Evolutionary conservation across 2,888 invertebrate species (phyloP).

Genomic region (Tuta absoluta): DNA sequence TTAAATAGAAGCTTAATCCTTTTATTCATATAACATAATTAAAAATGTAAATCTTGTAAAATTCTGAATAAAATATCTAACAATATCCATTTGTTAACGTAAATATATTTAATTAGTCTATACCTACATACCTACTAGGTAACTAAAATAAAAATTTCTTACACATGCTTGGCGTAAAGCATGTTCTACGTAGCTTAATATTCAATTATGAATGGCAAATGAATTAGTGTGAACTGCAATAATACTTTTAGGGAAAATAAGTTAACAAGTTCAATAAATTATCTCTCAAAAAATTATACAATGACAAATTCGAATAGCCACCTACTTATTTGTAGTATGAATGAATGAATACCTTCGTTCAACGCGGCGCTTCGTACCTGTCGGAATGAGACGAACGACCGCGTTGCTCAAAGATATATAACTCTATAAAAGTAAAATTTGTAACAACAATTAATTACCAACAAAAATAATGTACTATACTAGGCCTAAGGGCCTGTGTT

Average conservation of each 20-base stretch:
- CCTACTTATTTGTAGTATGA: not conserved
- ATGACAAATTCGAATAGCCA: not conserved
- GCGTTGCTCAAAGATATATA: too few relatives aligned
- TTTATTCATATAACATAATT: constrained; percentile 77
- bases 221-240: constrained; percentile 20
- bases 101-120: constrained; percentile 39
- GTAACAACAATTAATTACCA: not conserved
- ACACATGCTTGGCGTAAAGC: not conserved
- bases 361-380: too few relatives aligned
- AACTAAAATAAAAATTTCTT: constrained; percentile 34
- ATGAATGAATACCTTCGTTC: constrained; percentile 5
- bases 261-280: constrained; percentile 18
- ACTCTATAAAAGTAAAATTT: too few relatives aligned
- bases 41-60: constrained; percentile 78
- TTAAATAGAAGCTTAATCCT: constrained; percentile 43
- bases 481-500: not conserved
- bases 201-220: constrained; percentile 66
- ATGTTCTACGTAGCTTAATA: constrained; percentile 12
- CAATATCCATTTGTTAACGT: constrained; percentile 68
- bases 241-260: constrained; percentile 19
- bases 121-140: constrained; percentile 22
- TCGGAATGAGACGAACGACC: too few relatives aligned
- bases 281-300: constrained; percentile 16
- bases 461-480: not conserved
- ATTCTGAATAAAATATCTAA: constrained; percentile 76